phyloP scores from a whole-genome alignment of 2,113 vertebrate genomes.

The Macheiramphus alcinus region DNA sequence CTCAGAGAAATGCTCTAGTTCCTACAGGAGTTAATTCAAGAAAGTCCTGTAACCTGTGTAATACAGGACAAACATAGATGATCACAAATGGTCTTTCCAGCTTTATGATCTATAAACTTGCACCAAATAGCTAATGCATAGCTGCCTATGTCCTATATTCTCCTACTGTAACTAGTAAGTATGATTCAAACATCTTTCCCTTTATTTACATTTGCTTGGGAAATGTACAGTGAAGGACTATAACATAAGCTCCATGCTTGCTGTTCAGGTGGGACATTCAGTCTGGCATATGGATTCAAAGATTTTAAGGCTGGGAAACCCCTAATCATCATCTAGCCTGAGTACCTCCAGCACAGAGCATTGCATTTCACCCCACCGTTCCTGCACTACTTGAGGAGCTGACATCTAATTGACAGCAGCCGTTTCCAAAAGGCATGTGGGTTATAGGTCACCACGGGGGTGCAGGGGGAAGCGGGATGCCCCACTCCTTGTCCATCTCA shows the following conservation, averaged over 20 bases:
- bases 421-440: fast-evolving
- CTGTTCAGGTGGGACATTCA: neutral
- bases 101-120: neutral
- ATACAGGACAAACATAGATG: neutral
- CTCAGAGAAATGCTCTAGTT: neutral
- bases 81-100: neutral
- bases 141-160: neutral
- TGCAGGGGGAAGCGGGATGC: neutral
- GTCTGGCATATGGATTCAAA: neutral
- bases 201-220: neutral
- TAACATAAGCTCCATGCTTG: neutral
- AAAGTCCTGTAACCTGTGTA: neutral
- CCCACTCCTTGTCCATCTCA: neutral
- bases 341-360: neutral
- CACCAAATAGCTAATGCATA: neutral
- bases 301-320: neutral
- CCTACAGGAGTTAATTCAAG: neutral
- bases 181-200: neutral
- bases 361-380: fast-evolving
- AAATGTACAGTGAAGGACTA: neutral
- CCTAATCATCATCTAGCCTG: neutral
- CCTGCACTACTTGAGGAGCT: neutral
- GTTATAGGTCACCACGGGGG: fast-evolving
- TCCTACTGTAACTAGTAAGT: neutral
- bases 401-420: neutral